phyloP scores from a whole-genome alignment of 2,888 invertebrate species.

The Drosophila neonasuta region DNA sequence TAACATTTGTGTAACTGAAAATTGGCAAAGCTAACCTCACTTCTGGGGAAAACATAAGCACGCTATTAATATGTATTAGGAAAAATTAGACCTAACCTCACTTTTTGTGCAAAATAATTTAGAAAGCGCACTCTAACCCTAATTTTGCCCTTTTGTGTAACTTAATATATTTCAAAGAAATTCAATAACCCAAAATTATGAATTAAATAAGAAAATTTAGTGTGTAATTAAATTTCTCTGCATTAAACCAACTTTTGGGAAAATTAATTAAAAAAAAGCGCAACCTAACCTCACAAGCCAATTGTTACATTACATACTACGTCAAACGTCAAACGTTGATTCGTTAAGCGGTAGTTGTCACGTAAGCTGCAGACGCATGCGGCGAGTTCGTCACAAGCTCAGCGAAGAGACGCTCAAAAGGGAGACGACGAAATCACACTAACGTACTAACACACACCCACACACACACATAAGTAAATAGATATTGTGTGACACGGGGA shows the following conservation, averaged over 20 bases:
- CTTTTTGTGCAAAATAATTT: too few relatives aligned
- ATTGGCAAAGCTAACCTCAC: conserved; percentile 7
- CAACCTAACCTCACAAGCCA: neutral
- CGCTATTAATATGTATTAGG: too few relatives aligned
- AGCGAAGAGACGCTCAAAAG: neutral
- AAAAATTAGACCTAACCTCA: too few relatives aligned
- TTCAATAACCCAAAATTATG: too few relatives aligned
- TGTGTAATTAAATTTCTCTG: too few relatives aligned
- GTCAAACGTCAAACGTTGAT: neutral
- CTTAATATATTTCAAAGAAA: too few relatives aligned
- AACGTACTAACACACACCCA: conserved; percentile 5
- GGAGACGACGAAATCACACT: neutral
- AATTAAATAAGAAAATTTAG: too few relatives aligned
- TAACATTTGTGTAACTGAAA: too few relatives aligned
- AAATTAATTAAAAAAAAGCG: neutral
- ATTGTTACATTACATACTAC: neutral
- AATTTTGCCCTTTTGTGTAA: too few relatives aligned
- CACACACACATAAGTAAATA: neutral
- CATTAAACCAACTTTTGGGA: conserved; percentile 1
- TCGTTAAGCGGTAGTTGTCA: conserved; percentile 4
- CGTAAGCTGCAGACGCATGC: conserved; percentile 10
- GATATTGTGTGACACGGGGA: neutral
- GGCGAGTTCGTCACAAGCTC: neutral
- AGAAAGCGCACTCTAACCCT: too few relatives aligned
- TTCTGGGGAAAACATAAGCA: neutral